Evolutionary conservation across 92 coral and sea anemone genomes (phyloP).

Genomic region (Bergia puertoricense): DNA sequence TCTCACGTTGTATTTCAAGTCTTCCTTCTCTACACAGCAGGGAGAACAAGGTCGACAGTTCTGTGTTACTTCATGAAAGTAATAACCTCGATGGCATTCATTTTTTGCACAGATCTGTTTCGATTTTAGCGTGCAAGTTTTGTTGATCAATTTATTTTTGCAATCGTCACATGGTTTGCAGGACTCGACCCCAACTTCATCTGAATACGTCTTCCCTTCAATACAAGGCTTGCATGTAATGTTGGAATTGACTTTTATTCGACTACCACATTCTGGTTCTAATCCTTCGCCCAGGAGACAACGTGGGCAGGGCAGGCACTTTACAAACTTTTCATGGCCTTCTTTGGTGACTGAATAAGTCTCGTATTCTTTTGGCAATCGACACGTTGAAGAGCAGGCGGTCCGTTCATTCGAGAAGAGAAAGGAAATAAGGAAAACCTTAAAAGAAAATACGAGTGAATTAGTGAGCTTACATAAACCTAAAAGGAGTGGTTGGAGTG

Average conservation of each 20-base stretch:
- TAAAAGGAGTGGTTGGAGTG: too few relatives aligned
- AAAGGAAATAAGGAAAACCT: too few relatives aligned
- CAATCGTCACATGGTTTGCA: constrained; percentile 24
- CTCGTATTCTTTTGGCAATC: too few relatives aligned
- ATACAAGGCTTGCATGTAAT: background rate
- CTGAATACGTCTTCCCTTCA: background rate
- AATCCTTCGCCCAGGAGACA: constrained; percentile 14
- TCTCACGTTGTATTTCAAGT: background rate
- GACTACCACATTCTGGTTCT: constrained; percentile 11
- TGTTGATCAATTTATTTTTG: background rate
- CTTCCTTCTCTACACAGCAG: constrained; percentile 11
- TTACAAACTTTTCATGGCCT: background rate
- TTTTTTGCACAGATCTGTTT: constrained; percentile 4
- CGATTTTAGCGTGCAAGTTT: background rate
- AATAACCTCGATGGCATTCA: background rate
- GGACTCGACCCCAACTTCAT: background rate
- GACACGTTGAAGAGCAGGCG: too few relatives aligned
- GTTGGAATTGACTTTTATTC: background rate
- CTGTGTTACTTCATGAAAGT: background rate
- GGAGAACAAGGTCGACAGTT: background rate
- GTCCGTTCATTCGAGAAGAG: too few relatives aligned
- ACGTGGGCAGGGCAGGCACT: constrained; percentile 1
- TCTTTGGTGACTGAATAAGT: too few relatives aligned
- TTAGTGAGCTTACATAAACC: too few relatives aligned
- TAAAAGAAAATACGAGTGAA: too few relatives aligned